Evolutionary conservation across 2,888 invertebrate genomes (phyloP), one percentile per base, ranked within the genome.

Genomic region (Eueremaeus valkanovi): DNA sequence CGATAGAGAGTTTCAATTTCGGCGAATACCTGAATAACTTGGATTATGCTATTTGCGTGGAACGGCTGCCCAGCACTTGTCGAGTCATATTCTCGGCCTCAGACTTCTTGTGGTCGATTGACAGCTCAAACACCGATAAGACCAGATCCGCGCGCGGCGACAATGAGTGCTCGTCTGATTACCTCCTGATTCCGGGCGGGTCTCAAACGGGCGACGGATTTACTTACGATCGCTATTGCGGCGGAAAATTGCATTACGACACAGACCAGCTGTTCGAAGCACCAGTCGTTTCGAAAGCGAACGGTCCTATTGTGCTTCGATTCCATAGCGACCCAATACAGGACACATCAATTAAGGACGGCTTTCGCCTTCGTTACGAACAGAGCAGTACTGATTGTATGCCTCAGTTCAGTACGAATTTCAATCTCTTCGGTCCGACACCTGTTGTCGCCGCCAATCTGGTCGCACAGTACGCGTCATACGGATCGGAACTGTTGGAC

Each of bases 11-110:
- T 29, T 78, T 78, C 31, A 78, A 78, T 45, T 78, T 78, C 73
- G 77, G 77, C 18, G 58, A 77, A 40, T 77, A 77, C 73, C 70
- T 77, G 0, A 77, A 77, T 73, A 76, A 76, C 40, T 29, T 77
- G 45, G 77, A 77, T 51, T 77, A 77, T 63, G 76, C 77, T 21
- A 76, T 77, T 72, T 77, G 77, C 33, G 75, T 77, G n/a, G 76
- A 77, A 70, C 78, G 77, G 13, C 73, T 42, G 33, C 76, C 77
- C 18, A 68, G 66, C 51, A 76, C 76, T 3, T 77, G 77, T 72
- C 31, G 70, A 13, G 70, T 77, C 33, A 36, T 68, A 31, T 77
- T 74, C 55, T 66, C 73, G 11, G 31, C 74, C 6, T 49, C 72
- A 18, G 76, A 77, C 18, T 45, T 42, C 11, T 21, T 51, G 31